phyloP scores from a whole-genome alignment of 1,140 invertebrate genomes.

The roundworm (Caenorhabditis elegans) region WBcel235 BX284606.5:2443001-2443500 shows the following conservation, averaged over 20 bases:
- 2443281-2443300: conserved; percentile 29
- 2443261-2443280: conserved; percentile 33
- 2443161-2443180: conserved; percentile 41
- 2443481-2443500: background rate
- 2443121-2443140: conserved; percentile 1
- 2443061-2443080: conserved; percentile 50
- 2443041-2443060: conserved; percentile 37
- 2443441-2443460: conserved; percentile 20
- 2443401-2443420: conserved; percentile 14
- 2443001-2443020: background rate
- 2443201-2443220: conserved; percentile 33
- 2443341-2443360: background rate
- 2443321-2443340: conserved; percentile 35
- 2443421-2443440: conserved; percentile 20
- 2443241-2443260: conserved; percentile 35
- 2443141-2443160: background rate
- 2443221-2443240: conserved; percentile 39
- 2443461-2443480: conserved; percentile 7
- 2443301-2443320: conserved; percentile 37
- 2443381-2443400: conserved; percentile 7
- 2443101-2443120: conserved; percentile 21
- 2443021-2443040: background rate
- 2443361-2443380: conserved; percentile 13
- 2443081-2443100: conserved; percentile 46
- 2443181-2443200: conserved; percentile 47